Evolutionary conservation across 2,113 vertebrate species (phyloP), one percentile per base, ranked within the genome.

Genomic region (Triplophysa siluroides): DNA sequence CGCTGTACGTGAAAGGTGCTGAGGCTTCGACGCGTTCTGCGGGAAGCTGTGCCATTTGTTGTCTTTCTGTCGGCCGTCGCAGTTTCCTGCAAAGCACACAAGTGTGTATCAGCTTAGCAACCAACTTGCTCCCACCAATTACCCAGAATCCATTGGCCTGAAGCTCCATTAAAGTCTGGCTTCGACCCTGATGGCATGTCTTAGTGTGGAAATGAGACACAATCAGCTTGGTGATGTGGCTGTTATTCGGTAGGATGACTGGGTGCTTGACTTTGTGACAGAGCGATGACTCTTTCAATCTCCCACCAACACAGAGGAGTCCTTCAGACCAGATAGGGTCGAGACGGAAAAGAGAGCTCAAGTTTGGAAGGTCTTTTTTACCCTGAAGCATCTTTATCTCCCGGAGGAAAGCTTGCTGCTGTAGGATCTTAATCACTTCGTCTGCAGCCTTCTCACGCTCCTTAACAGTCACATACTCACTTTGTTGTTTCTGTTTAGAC

Each of bases 321-420:
- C 61, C 61, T 18, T 33, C 61, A 14, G 4, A 14, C 61, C 4
- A 63, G 13, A 63, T 80, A 16, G 82, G 82, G 33, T 80, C 50
- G n/a, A 83, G 82, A 24, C 23, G 11, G 26, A 69, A 71, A 19
- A 83, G 78, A 64, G 72, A 18, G 29, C 54, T 83, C 23, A 13
- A 63, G 24, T 18, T 63, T 14, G 24, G 61, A 63, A 63, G 24
- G 2, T 16, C 26, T 16, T 63, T 63, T 38, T 38, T 9, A 16
- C 24, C 61, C 7, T 63, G 61, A 63, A 63, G 12, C 24, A 29
- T 29, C 61, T 63, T 63, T 63, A 63, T 63, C 61, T 63, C 61
- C 14, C 26, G 61, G 14, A 21, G 6, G 26, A 63, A 63, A 2
- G 26, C 24, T 63, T 63, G 26, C 61, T 63, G 61, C 16, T 26